Base-by-base conservation (phyloP, 2,888 invertebrate species). In the Drosophila suboccidentalis region DNA sequence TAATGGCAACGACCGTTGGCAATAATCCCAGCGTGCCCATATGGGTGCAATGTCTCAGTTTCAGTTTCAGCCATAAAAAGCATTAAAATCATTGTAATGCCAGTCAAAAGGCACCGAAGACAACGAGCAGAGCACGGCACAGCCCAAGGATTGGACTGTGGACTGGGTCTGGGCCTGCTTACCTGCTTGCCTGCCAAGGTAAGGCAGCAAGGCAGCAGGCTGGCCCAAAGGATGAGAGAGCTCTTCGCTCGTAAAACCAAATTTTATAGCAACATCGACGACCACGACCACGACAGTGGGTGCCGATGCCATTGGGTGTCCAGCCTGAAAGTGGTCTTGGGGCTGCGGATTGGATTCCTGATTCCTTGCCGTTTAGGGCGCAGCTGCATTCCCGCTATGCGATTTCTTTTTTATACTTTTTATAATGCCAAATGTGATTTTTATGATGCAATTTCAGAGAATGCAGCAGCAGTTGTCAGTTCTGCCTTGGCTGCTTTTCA, bases 81-180 rank as follows among this genome's bases (percentile, higher is more conserved):
- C 90, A 86, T 90, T 86, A 86, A 86, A 86, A 88, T 90, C 86
- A 86, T 86, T 86, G 86, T 86, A 86, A 90, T 88, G 89, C 71
- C 88, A 67, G 82, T 71, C 84, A 65, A 71, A 73, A 64, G 74
- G 74, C 61, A 85, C 70, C 68, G 67, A 71, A 72, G 81, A 62
- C 78, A 77, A 49, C 59, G 36, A 26, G 44, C 44, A 26, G 6
- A 26, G 8, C 26, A 26, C 6, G 6, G 8, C 22, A 44, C 41
- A 62, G 38, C 5, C 53, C 8, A 39, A 19, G 36, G 53, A 26
- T 26, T 26, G 26, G 26, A 26, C 26, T 26, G 26, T 26, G 22
- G 22, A 22, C 22, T 22, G 22, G 22, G 22, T 59, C 61, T 63
- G 65, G 43, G 53, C 51, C 79, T 51, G 75, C 67, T 87, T 77